A percentile compares a stretch with the other conserved stretches of the same genome.
Conservation (phyloP, 2,888 invertebrate species). For the Volucella zonaria region DNA sequence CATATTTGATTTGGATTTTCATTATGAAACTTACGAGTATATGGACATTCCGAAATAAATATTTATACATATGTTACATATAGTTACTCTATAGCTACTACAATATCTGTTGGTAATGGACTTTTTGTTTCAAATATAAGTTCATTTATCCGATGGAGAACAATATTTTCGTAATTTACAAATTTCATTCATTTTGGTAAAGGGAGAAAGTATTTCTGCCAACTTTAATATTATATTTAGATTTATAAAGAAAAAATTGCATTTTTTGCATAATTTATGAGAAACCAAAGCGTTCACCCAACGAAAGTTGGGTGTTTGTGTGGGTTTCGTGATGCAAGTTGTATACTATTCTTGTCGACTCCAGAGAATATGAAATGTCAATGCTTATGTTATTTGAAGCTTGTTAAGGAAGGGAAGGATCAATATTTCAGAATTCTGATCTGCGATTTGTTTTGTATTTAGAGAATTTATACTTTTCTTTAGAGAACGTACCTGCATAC, state of each 20-base stretch:
- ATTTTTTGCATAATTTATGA: constrained; percentile 52
- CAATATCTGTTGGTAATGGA: too few relatives aligned
- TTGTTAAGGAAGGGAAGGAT: constrained; percentile 43
- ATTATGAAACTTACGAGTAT: too few relatives aligned
- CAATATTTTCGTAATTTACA: too few relatives aligned
- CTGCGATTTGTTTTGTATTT: constrained; percentile 39
- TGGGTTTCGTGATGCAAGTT: background rate
- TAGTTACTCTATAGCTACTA: too few relatives aligned
- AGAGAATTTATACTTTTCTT: constrained; percentile 52
- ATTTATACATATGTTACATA: too few relatives aligned
- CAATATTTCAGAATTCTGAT: constrained; percentile 60
- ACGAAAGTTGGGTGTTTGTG: constrained; percentile 14
- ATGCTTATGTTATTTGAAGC: constrained; percentile 37
- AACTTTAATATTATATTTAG: constrained; percentile 29
- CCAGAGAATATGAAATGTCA: constrained; percentile 43
- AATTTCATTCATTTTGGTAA: background rate
- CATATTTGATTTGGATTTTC: too few relatives aligned
- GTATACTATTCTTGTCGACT: background rate
- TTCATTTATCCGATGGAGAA: too few relatives aligned
- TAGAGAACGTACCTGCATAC: constrained; percentile 5
- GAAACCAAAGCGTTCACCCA: constrained; percentile 31
- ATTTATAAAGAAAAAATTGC: constrained; percentile 47
- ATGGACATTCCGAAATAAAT: too few relatives aligned
- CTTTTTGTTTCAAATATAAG: too few relatives aligned
- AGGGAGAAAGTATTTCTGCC: constrained; percentile 24